Evolutionary conservation across 1,140 invertebrate species (phyloP), one percentile per base, ranked within the genome.

Genomic region (Latrodectus geometricus): DNA sequence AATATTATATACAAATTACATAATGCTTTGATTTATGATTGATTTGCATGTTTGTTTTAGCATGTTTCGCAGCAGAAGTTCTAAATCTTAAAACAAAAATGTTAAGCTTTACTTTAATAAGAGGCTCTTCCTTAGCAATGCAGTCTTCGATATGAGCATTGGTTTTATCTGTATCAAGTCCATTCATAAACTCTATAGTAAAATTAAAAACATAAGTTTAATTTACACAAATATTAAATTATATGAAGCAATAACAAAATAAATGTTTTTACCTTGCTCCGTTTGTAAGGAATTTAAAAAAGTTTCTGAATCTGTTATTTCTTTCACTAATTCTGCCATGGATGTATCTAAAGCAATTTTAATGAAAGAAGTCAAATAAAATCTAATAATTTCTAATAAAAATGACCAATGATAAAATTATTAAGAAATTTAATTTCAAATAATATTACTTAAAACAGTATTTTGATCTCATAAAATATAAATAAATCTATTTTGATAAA

Each of bases 61-160:
- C 5, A 35, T 35, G 35, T 35, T 35, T 35, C 2, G 35, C 35
- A 35, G 1, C 35, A 35, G 5, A 35, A n/a, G 5, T 35, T 35
- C 5, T 35, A 35, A 35, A 35, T 35, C 35, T 35, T 35, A 35
- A 35, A 35, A 35, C 5, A 35, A 35, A 35, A 35, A 35, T 1
- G 2, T 35, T 35, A 35, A 76, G 9, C 61, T 61, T 86, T 89
- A 92, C 95, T 91, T 95, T 96, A 7, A 94, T 92, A 2, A 98
- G 89, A 12, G 96, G 94, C 89, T 95, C 94, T 90, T 96, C 94
- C 89, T 95, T 94, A 8, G 95, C 95, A 87, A 99, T 98, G 89
- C 95, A 94, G 90, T 97, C 96, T 92, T 99, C 97, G 89, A 99
- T 98, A 89, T 95, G 97, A 0, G 95, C 91, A 90, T 95, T 95